Base-by-base conservation (phyloP, 2,888 invertebrate species). In the Metellina segmentata region DNA sequence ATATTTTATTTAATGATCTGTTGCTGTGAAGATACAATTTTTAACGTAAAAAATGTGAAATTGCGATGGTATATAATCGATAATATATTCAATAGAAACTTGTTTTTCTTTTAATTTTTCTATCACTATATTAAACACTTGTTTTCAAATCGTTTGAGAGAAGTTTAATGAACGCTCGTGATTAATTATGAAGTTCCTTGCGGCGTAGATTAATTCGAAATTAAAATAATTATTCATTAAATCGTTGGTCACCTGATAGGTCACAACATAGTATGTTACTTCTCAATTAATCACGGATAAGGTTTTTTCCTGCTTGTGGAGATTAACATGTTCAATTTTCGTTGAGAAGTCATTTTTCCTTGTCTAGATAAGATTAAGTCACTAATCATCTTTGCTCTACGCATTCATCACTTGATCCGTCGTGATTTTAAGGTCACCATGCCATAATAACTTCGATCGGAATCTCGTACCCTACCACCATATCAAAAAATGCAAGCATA, bases 331-430 rank as follows among this genome's bases (percentile, higher is more conserved):
- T 81, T 81, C 79, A 90, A 75, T 90, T 81, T 74, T 20, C 48
- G 75, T 48, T 88, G 81, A 85, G 72, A 16, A 61, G 72, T 81
- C 90, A 85, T 90, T 90, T 88, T 90, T 90, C 81, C 90, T 81
- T 81, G 90, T 81, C 81, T 20, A n/a, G 61, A 19, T 13, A 85
- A 72, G 53, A 72, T 90, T 70, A 79, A 77, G 52, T 78, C 75
- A 71, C 75, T 90, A 72, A 90, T 85, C 81, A 85, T 85, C 83
- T 61, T 69, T 69, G 51, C 78, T 69, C 70, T 70, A 71, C 77
- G 71, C 78, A 53, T 52, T 83, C 71, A 70, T n/a, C 53, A 16
- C 61, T 61, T 61, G 53, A 69, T 74, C 53, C 61, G 53, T 81
- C 90, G 81, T 81, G 71, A 74, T 61, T 48, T 8, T 51, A 51